Conservation (phyloP, 2,888 invertebrate genomes). For the Dicyrtoma fusca region DNA sequence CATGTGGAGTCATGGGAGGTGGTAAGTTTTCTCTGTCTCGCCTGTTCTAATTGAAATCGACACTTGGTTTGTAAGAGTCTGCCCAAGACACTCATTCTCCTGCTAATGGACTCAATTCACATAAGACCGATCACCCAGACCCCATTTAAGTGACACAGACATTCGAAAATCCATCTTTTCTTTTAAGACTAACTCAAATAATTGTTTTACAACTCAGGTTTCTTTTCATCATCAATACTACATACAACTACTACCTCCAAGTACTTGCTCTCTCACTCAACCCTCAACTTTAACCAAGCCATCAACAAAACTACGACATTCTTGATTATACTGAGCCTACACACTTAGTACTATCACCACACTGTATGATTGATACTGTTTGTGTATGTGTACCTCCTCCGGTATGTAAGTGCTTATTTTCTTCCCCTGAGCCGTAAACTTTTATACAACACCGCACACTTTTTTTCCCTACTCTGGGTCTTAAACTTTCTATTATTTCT, state of each 20-base stretch:
- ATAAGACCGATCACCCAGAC: constrained; percentile 27
- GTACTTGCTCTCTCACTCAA: too few relatives aligned
- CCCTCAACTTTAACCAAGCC: too few relatives aligned
- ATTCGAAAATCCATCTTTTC: constrained; percentile 27
- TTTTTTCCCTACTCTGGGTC: neutral
- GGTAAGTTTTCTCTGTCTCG: neutral
- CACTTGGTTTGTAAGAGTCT: constrained; percentile 30
- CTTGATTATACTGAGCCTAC: too few relatives aligned
- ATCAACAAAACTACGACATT: too few relatives aligned
- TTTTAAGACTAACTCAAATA: constrained; percentile 4
- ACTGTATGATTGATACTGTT: too few relatives aligned
- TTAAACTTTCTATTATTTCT: neutral
- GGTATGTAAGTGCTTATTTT: neutral
- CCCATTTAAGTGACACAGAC: constrained; percentile 28
- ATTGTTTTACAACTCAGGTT: constrained; percentile 23
- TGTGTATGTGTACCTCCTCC: neutral
- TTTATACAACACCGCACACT: neutral
- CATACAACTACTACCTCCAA: too few relatives aligned
- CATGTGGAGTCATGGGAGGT: neutral
- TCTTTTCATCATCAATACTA: too few relatives aligned
- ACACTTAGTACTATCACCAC: too few relatives aligned
- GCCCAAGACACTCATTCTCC: constrained; percentile 19
- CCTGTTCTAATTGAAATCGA: constrained; percentile 34
- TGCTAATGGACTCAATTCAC: constrained; percentile 31
- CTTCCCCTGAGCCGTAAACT: too few relatives aligned